Evolutionary conservation across 1,140 invertebrate species (phyloP).

Genomic region (Microplitis demolitor): DNA sequence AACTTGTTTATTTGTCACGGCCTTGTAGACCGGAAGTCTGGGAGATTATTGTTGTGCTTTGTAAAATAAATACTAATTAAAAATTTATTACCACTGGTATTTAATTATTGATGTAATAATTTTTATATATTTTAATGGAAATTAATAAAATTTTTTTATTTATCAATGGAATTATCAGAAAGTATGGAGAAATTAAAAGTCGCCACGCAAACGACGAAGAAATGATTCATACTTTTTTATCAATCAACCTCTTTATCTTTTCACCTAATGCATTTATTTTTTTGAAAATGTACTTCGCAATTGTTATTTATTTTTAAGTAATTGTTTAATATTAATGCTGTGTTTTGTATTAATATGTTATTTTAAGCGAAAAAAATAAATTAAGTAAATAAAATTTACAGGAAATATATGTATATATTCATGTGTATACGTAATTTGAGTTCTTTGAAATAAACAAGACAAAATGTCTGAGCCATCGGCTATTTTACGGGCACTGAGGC

Average conservation of each 20-base stretch:
- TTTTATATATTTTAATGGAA: not conserved
- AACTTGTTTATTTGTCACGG: too few species aligned
- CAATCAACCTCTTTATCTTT: not conserved
- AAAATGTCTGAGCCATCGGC: conserved; percentile 28
- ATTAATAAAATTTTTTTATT: too few species aligned
- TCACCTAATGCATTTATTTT: not conserved
- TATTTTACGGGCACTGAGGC: conserved; percentile 22
- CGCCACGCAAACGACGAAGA: conserved; percentile 1
- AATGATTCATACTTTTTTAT: conserved; percentile 5
- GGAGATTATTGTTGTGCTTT: too few species aligned
- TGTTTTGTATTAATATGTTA: not conserved
- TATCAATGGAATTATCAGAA: not conserved
- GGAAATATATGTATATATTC: too few species aligned
- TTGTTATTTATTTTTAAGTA: not conserved
- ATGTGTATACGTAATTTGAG: too few species aligned
- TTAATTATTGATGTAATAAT: not conserved
- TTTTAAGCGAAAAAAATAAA: too few species aligned
- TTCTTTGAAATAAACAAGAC: too few species aligned
- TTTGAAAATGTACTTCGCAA: not conserved
- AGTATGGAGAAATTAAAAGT: not conserved
- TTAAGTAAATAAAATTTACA: too few species aligned
- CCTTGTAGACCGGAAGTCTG: too few species aligned
- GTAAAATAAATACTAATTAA: too few species aligned
- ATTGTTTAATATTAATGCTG: not conserved
- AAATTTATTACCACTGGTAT: not conserved